These are phyloP conservation scores for Sinella curviseta DNA, from an alignment of 1,140 invertebrate genomes.

Conservation along the genomic window DNA sequence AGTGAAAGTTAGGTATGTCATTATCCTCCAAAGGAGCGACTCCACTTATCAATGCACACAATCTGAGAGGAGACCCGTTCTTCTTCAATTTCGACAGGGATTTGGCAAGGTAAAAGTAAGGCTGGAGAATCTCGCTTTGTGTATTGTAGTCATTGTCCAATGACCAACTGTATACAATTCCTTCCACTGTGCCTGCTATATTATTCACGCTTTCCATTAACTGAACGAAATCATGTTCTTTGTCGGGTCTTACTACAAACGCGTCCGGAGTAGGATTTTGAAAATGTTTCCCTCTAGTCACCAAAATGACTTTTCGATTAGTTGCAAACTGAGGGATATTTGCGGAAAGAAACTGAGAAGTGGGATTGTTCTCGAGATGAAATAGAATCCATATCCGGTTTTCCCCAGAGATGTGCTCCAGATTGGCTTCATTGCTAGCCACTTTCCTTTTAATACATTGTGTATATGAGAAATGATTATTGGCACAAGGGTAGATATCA, in stretches of 20 bases:
- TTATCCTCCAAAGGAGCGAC: neutral
- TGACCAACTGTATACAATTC: slow-evolving; percentile 19
- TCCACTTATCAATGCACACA: neutral
- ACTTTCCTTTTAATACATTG: neutral
- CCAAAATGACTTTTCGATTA: neutral
- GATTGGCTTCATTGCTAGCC: neutral
- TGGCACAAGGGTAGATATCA: neutral
- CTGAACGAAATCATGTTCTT: neutral
- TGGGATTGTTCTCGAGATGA: neutral
- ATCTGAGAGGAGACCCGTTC: neutral
- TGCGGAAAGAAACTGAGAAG: neutral
- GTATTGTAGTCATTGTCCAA: neutral
- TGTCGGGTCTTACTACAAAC: neutral
- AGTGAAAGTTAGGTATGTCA: neutral
- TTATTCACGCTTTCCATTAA: neutral
- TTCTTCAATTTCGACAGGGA: neutral
- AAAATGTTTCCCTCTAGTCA: neutral
- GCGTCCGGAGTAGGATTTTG: neutral
- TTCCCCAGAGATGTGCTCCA: neutral
- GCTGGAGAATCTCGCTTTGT: neutral
- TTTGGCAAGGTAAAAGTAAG: slow-evolving; percentile 12
- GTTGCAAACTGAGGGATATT: neutral
- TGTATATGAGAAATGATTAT: neutral
- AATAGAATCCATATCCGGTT: neutral
- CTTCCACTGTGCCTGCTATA: no score